Evolutionary conservation across 92 coral and sea anemone genomes (phyloP).

Genomic region (Heteractis magnifica): DNA sequence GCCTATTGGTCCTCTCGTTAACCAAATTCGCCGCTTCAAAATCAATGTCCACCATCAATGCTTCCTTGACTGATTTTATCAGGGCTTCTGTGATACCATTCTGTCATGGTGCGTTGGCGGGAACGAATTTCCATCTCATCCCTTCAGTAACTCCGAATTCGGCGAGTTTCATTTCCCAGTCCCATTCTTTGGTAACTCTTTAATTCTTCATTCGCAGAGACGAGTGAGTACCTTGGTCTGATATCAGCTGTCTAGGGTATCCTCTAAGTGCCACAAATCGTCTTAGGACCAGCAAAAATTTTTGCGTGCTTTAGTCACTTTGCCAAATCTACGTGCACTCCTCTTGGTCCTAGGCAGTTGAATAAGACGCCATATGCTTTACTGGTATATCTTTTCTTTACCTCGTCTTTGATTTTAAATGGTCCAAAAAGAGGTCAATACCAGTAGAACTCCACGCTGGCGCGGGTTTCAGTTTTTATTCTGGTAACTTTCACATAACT

Average conservation of each 20-base stretch:
- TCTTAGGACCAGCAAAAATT: no score
- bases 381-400: background rate
- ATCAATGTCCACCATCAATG: conserved; percentile 25
- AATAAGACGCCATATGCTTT: conserved; percentile 38
- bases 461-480: conserved; percentile 40
- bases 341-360: conserved; percentile 34
- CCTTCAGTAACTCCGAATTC: conserved; percentile 55
- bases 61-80: no score
- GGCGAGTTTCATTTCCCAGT: conserved; percentile 35
- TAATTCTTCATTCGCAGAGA: conserved; percentile 47
- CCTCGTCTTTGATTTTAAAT: no score
- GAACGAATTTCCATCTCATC: background rate
- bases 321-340: conserved; percentile 43
- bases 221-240: conserved; percentile 58
- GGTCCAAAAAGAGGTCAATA: no score
- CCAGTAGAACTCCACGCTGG: conserved; percentile 58
- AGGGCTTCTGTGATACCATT: conserved; percentile 42
- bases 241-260: no score
- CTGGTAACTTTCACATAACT: conserved; percentile 54
- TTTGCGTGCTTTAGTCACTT: conserved; percentile 43
- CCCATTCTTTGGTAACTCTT: conserved; percentile 42
- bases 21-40: conserved; percentile 50
- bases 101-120: conserved; percentile 63
- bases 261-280: no score
- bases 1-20: conserved; percentile 44